Base-by-base conservation (phyloP, 2,888 invertebrate genomes). In the Drosophila kuntzei region DNA sequence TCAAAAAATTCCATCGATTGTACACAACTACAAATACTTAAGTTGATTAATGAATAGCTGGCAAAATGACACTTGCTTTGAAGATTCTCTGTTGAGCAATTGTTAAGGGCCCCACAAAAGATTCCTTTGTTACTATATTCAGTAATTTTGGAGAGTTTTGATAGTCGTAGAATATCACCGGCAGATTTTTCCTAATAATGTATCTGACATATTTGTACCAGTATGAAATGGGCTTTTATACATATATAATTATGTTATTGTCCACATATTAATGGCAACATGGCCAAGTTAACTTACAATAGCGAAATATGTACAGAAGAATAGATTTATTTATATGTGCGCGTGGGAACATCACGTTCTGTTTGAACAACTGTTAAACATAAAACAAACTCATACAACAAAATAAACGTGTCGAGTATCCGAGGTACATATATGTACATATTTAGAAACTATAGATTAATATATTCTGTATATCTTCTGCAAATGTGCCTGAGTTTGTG, bases 321-420 rank as follows among this genome's bases (percentile, higher is more conserved):
- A 22, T 29, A 25, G 18, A 11, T 14, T 16, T 39, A 34, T 46
- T 6, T 37, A 41, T 50, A 54, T 39, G 22, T 44, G 51, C 60
- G 71, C 55, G 76, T 71, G 74, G 67, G 74, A 75, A 71, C 59
- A 50, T 59, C 47, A 59, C 55, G 58, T 53, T 71, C 66, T 71
- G 76, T 75, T 75, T 66, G 36, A 47, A 61, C 74, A 75, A 71
- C 71, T 75, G 74, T 60, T 54, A 43, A 43, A 22, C 54, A 54
- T 34, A 29, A 54, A 53, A 29, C 27, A 32, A 41, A 41, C 34
- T 34, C 36, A 20, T 20, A 14, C 20, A n/a, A 46, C 2, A 44
- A 9, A 22, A 25, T n/a, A 46, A 43, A 27, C 47, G 20, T 62
- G 36, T 16, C 22, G 22, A 14, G 5, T 41, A 20, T 11, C 11